Conservation (phyloP, 1,140 invertebrate genomes). For the Pseudachorutes palmiensis region DNA sequence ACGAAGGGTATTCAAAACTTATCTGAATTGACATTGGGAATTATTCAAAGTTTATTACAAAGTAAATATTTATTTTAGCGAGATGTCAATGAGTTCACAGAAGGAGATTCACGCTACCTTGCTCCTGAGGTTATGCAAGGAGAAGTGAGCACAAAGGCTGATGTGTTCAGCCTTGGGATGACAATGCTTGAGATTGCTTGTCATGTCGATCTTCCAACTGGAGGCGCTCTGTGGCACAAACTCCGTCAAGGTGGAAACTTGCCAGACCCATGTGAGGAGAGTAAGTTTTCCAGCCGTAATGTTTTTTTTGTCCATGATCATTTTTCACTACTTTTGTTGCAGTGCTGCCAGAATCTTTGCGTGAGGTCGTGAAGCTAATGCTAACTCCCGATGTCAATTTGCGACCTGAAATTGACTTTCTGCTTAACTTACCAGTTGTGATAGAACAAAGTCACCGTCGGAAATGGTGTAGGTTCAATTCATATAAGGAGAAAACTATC, state of each 20-base stretch:
- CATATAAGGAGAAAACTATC: constrained; percentile 17
- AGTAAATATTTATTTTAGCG: constrained; percentile 41
- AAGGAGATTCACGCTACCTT: constrained; percentile 68
- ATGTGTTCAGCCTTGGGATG: constrained; percentile 62
- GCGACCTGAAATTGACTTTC: constrained; percentile 28
- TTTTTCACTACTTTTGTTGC: too few species aligned
- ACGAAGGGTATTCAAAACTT: constrained; percentile 44
- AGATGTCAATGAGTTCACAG: constrained; percentile 49
- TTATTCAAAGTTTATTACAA: too few species aligned
- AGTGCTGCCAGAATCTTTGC: constrained; percentile 32
- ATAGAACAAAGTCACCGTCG: constrained; percentile 6
- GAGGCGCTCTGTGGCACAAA: constrained; percentile 60
- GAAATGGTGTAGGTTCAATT: constrained; percentile 21
- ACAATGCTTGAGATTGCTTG: constrained; percentile 62
- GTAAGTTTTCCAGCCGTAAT: too few species aligned
- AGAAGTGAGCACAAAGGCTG: constrained; percentile 52
- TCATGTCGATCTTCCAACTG: constrained; percentile 59
- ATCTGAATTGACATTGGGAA: neutral
- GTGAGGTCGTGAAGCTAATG: constrained; percentile 27
- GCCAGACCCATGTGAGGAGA: constrained; percentile 29
- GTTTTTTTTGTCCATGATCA: too few species aligned
- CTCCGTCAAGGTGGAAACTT: constrained; percentile 47
- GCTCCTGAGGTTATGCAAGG: constrained; percentile 62
- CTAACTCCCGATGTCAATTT: constrained; percentile 25
- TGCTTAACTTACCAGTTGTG: constrained; percentile 25